phyloP scores from a whole-genome alignment of 1,140 invertebrate species.

The Epicauta chinensis region DNA sequence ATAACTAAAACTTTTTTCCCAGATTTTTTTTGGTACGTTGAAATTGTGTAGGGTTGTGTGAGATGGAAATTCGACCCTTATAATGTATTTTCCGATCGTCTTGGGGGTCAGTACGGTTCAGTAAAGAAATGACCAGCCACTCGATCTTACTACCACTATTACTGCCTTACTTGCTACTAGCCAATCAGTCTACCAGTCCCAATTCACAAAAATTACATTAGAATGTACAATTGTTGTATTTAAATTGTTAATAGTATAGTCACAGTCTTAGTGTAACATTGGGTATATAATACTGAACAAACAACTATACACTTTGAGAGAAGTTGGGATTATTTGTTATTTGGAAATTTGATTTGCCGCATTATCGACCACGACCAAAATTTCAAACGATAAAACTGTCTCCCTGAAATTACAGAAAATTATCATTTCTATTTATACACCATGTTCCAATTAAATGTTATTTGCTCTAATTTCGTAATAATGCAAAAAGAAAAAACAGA shows the following conservation, averaged over 20 bases:
- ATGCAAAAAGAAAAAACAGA: no score
- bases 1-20: no score
- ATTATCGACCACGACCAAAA: constrained; percentile 33
- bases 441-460: no score
- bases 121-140: constrained; percentile 28
- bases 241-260: constrained; percentile 9
- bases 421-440: no score
- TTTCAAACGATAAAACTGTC: constrained; percentile 11
- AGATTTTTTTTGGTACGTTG: no score
- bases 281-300: constrained; percentile 23
- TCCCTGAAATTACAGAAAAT: no score
- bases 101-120: constrained; percentile 18
- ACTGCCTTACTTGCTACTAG: not conserved
- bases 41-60: not conserved
- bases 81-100: constrained; percentile 27
- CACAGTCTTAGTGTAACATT: constrained; percentile 31
- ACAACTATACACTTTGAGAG: constrained; percentile 33
- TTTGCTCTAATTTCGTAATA: no score
- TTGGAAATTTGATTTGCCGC: constrained; percentile 39
- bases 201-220: constrained; percentile 4
- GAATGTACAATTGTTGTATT: constrained; percentile 7
- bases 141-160: constrained; percentile 35
- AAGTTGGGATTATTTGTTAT: constrained; percentile 36
- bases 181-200: constrained; percentile 16
- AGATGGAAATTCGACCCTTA: constrained; percentile 10